Conservation (phyloP, 2,113 vertebrate genomes). For the Suncus etruscus region DNA sequence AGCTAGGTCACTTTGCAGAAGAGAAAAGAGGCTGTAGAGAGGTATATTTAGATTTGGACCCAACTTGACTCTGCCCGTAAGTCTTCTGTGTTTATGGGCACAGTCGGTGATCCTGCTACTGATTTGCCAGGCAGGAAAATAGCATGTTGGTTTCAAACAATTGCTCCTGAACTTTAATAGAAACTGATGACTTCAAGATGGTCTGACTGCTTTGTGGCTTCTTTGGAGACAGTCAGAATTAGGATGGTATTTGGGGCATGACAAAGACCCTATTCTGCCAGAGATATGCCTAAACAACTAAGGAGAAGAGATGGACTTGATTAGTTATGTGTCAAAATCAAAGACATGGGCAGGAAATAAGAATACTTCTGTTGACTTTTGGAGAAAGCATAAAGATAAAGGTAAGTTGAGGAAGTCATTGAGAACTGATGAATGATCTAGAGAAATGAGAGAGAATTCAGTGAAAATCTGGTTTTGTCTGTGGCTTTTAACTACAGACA, state of each 20-base stretch:
- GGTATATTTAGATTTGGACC: slow-evolving; percentile 74
- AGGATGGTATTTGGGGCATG: slow-evolving; percentile 57
- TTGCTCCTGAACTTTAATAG: slow-evolving; percentile 17
- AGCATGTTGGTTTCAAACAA: slow-evolving; percentile 47
- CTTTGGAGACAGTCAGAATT: slow-evolving; percentile 72
- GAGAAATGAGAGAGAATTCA: background rate
- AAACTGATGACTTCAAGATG: slow-evolving; percentile 73
- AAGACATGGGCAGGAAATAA: background rate
- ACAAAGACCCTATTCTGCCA: slow-evolving; percentile 1
- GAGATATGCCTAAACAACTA: slow-evolving; percentile 36
- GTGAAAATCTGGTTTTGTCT: background rate
- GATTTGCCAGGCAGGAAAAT: slow-evolving; percentile 66
- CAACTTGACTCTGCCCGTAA: slow-evolving; percentile 61
- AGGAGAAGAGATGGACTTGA: background rate
- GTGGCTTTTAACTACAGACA: slow-evolving; percentile 4
- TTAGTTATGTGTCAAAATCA: background rate
- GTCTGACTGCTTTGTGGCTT: slow-evolving; percentile 63
- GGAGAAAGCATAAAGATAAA: background rate
- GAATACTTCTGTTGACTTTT: background rate
- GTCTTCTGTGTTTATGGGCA: slow-evolving; percentile 35
- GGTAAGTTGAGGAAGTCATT: background rate
- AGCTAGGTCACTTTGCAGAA: slow-evolving; percentile 29
- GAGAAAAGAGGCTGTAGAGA: slow-evolving; percentile 37
- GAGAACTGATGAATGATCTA: background rate
- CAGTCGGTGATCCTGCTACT: background rate